These are phyloP conservation scores for Deroptyus accipitrinus DNA, from an alignment of 2,113 vertebrate genomes.

Conservation along the genomic window DNA sequence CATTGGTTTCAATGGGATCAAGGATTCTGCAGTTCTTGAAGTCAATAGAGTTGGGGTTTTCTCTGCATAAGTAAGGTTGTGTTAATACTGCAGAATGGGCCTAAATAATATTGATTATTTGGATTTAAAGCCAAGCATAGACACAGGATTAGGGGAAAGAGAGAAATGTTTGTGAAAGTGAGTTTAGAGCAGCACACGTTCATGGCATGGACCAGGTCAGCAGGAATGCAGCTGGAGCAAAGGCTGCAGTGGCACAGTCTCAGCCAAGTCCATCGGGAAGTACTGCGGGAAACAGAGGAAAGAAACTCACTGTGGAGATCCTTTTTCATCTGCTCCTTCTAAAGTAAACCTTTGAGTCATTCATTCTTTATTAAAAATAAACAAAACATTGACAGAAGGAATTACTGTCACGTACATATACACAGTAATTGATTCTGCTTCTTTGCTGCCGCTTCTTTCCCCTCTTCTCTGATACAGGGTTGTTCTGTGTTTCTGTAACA, in stretches of 20 bases:
- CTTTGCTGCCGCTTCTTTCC: background rate
- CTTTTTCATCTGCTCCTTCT: background rate
- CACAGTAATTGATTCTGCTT: background rate
- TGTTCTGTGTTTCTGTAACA: slow-evolving; percentile 35
- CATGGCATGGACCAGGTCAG: background rate
- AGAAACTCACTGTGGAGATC: background rate
- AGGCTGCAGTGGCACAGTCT: background rate
- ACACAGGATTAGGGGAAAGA: background rate
- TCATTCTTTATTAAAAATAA: slow-evolving; percentile 59
- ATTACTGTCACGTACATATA: slow-evolving; percentile 1
- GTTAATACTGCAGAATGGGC: background rate
- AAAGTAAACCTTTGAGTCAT: slow-evolving; percentile 6
- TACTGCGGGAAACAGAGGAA: background rate
- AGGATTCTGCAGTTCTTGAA: background rate
- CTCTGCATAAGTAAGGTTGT: background rate
- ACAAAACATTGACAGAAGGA: slow-evolving; percentile 31
- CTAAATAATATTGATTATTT: slow-evolving; percentile 1
- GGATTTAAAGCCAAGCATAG: background rate
- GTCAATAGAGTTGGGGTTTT: background rate
- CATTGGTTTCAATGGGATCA: slow-evolving; percentile 7
- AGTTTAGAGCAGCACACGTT: background rate
- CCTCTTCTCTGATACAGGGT: background rate
- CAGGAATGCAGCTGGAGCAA: background rate
- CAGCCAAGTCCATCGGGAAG: background rate
- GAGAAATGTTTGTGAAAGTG: background rate